Evolutionary conservation across 2,888 invertebrate genomes (phyloP).

Genomic region (Acanthopleura granulata): DNA sequence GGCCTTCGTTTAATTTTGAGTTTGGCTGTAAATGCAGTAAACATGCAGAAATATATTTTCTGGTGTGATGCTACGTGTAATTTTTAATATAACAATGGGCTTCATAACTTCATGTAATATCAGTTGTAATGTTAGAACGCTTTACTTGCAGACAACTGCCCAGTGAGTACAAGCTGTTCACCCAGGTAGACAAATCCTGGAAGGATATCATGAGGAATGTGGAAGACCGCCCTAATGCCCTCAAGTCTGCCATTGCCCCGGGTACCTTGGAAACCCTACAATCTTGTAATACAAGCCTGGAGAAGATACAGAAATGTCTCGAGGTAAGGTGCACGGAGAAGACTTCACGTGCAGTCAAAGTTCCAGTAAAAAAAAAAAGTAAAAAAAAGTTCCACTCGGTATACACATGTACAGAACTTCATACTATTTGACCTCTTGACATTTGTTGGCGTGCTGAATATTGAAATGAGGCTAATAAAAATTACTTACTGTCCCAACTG

Average conservation of each 20-base stretch:
- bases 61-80: no score
- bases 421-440: no score
- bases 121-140: no score
- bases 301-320: conserved; percentile 68
- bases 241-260: conserved; percentile 65
- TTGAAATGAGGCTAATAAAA: no score
- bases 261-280: conserved; percentile 67
- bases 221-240: conserved; percentile 67
- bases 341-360: background rate
- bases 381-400: background rate
- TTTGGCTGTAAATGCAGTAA: no score
- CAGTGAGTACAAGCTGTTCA: conserved; percentile 65
- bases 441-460: no score
- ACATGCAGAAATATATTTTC: no score
- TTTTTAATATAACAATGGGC: no score
- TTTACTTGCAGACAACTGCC: conserved; percentile 59
- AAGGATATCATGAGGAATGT: conserved; percentile 68
- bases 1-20: no score
- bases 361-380: background rate
- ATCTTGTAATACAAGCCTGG: conserved; percentile 62
- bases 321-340: conserved; percentile 48
- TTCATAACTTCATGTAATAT: no score
- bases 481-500: no score
- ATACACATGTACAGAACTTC: background rate
- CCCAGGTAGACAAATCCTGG: conserved; percentile 67